Conservation (phyloP, 2,113 vertebrate species). For the Pangasianodon gigas region DNA sequence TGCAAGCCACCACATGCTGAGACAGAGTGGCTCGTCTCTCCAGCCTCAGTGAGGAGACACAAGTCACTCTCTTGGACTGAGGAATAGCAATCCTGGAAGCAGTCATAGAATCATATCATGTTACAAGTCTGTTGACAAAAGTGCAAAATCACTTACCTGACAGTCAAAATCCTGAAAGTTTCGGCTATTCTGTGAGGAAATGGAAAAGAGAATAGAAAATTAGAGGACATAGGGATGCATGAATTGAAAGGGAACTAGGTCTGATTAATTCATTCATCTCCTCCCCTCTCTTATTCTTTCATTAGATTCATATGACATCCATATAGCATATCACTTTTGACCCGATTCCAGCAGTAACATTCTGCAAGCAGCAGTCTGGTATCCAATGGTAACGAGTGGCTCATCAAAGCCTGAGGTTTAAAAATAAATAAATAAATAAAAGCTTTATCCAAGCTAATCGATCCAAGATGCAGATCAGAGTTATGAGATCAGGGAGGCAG, state of each 20-base stretch:
- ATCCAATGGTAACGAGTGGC: conserved; percentile 48
- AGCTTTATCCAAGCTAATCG: not conserved
- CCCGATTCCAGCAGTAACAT: conserved; percentile 6
- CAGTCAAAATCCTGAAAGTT: conserved; percentile 96
- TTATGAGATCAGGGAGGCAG: not conserved
- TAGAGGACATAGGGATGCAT: not conserved
- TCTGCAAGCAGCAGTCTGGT: conserved; percentile 22
- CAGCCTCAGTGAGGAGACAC: not conserved
- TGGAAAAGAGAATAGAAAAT: conserved; percentile 27
- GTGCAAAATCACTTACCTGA: conserved; percentile 77
- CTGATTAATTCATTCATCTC: not conserved
- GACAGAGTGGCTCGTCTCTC: not conserved
- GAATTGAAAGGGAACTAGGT: not conserved
- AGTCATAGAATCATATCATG: not conserved
- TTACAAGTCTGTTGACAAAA: not conserved
- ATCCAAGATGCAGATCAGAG: conserved; percentile 21
- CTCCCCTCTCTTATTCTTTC: not conserved
- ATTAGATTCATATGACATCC: conserved; percentile 24
- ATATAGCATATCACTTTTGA: conserved; percentile 13
- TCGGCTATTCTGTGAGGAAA: conserved; percentile 81
- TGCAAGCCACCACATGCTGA: not conserved
- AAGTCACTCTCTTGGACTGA: too few species aligned
- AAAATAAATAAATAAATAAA: not conserved
- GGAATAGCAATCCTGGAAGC: not conserved
- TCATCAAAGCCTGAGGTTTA: not conserved